Base-by-base conservation (phyloP, 1,140 invertebrate species). In the Thalassaphorura encarpata region DNA sequence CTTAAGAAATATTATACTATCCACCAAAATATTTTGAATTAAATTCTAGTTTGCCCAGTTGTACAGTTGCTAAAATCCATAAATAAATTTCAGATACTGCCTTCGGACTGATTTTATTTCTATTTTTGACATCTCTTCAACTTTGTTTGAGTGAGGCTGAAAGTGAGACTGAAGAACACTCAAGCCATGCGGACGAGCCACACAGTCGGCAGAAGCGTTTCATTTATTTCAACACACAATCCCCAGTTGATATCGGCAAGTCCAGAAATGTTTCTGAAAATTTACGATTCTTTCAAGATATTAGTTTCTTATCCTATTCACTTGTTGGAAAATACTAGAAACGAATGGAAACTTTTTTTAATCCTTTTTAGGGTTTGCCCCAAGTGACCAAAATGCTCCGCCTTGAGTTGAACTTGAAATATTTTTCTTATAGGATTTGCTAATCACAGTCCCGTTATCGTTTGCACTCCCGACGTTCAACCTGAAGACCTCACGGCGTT, bases 201-300 rank as follows among this genome's bases (percentile, higher is more conserved):
- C 63, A 60, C 41, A 59, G 54, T 45, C 58, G 66, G 3, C 64
- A 67, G 43, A 67, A 67, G 40, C 50, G 66, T 11, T 67, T 67
- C 52, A 57, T 67, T 36, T 67, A 64, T 43, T 67, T 67, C 61
- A 67, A 67, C 46, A 63, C 63, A 15, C 56, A 66, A 27, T 60
- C 66, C 13, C 64, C 64, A 2, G 59, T 66, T 16, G 64, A 66
- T 41, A 62, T 66, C 52, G 64, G 64, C 64, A 54, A 59, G 48
- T 36, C 21, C 19, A 43, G n/a, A 36, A 11, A 36, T 36, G 33
- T 36, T 36, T n/a, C n/a, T n/a, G n/a, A 36, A n/a, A 36, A 36
- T 36, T 36, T 36, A 36, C 11, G n/a, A 36, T 11, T 36, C 33
- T 11, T 11, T 11, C 11, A 11, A 11, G 33, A 36, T 11, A 36